Evolutionary conservation across 2,797 vertebrate species (phyloP).

Genomic region (Oreortyx pictus): DNA sequence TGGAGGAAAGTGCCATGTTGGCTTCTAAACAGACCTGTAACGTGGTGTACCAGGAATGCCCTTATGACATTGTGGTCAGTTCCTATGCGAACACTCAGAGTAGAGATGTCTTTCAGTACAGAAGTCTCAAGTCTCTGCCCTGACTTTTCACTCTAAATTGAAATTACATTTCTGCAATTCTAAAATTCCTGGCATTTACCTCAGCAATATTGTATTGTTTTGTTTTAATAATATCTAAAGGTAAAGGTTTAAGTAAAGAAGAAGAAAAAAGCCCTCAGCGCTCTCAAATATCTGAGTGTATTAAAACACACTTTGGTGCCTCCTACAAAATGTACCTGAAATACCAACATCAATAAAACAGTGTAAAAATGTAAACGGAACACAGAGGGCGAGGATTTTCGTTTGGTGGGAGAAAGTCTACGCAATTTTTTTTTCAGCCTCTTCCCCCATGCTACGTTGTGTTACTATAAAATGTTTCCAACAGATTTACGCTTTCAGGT

Average conservation of each 20-base stretch:
- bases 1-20: neutral
- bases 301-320: conserved; percentile 34
- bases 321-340: conserved; percentile 5
- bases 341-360: neutral
- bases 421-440: neutral
- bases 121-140: neutral
- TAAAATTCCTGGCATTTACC: conserved; percentile 32
- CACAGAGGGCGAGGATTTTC: neutral
- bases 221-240: conserved; percentile 44
- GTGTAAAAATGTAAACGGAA: conserved; percentile 13
- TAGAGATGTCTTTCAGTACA: neutral
- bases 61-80: fast-evolving
- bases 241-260: conserved; percentile 16
- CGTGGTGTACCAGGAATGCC: fast-evolving
- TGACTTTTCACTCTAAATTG: neutral
- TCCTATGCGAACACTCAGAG: neutral
- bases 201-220: neutral
- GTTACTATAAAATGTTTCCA: conserved; percentile 34
- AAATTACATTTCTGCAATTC: neutral
- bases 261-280: neutral
- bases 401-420: conserved; percentile 2
- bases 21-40: neutral
- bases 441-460: neutral
- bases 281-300: neutral
- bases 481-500: neutral